Base-by-base conservation (phyloP, 2,797 vertebrate genomes). In the Australoheros facetus region DNA sequence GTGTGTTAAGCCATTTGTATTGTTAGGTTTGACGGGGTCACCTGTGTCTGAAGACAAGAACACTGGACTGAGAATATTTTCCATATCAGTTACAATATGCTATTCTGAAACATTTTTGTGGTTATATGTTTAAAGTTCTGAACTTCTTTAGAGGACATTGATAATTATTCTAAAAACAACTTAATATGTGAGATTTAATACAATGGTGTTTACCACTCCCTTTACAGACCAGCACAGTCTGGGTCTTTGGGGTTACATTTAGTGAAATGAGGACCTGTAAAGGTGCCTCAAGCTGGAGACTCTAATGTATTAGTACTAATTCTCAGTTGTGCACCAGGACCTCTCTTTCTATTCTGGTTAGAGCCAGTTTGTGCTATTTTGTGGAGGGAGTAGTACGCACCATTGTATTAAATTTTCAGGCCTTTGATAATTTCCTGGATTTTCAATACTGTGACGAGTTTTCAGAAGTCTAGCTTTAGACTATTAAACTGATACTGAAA, bases 71-170 rank as follows among this genome's bases (percentile, higher is more conserved):
- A 39, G 1, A 23, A 1, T 62, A 42, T 39, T 62, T 42, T 42
- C 21, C 34, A 37, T 37, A 37, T 37, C 34, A 37, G 0, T 0
- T 34, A 34, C 11, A n/a, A 59, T 59, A 0, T 0, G 0, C 57
- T 34, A 34, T n/a, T 10, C 19, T 32, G 30, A 7, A 7, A 32
- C 30, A 32, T 32, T 32, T 32, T 32, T 59, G 30, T 34, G 34
- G 17, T 34, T 59, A 34, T 21, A 60, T 21, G 32, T 60, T 60
- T 60, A 37, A 30, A 13, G 37, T 16, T 62, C 59, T 26, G 37
- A 42, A 62, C 37, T 42, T 62, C 59, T 37, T 62, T 23, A 3
- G n/a, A 7, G 39, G 59, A 42, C 16, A 13, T 13, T 42, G n/a
- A 16, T 62, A 13, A 23, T 62, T 62, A 42, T 37, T 23, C 23